These are phyloP conservation scores for Brachymystax lenok DNA, from an alignment of 2,797 vertebrate species.

Conservation along the genomic window DNA sequence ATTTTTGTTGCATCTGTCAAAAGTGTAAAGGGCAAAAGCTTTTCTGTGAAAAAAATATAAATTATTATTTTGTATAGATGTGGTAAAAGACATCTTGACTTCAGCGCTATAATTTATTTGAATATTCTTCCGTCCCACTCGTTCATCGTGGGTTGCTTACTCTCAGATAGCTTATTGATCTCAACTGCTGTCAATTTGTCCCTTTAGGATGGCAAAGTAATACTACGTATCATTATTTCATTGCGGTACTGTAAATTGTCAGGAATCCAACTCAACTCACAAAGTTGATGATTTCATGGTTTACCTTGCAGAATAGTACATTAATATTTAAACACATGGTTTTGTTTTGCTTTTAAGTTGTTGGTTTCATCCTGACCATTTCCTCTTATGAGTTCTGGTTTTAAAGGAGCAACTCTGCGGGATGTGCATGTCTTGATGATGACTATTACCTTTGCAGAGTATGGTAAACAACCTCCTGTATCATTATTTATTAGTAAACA, in stretches of 20 bases:
- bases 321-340: background rate
- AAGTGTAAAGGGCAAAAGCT: constrained; percentile 56
- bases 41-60: constrained; percentile 68
- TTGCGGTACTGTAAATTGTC: background rate
- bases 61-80: constrained; percentile 67
- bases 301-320: no score
- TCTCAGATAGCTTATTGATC: constrained; percentile 10
- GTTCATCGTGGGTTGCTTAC: constrained; percentile 29
- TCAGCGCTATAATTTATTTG: constrained; percentile 69
- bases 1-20: constrained; percentile 44
- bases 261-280: constrained; percentile 12
- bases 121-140: constrained; percentile 21
- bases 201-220: constrained; percentile 19
- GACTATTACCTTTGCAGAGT: background rate
- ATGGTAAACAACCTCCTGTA: background rate
- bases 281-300: background rate
- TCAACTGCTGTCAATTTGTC: constrained; percentile 10
- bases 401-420: background rate
- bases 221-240: background rate
- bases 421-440: background rate
- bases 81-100: constrained; percentile 42
- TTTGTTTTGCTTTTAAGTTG: background rate
- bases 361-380: background rate
- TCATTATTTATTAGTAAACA: background rate
- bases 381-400: background rate